Base-by-base conservation (phyloP, 2,888 invertebrate species). In the Lacanobia oleracea region DNA sequence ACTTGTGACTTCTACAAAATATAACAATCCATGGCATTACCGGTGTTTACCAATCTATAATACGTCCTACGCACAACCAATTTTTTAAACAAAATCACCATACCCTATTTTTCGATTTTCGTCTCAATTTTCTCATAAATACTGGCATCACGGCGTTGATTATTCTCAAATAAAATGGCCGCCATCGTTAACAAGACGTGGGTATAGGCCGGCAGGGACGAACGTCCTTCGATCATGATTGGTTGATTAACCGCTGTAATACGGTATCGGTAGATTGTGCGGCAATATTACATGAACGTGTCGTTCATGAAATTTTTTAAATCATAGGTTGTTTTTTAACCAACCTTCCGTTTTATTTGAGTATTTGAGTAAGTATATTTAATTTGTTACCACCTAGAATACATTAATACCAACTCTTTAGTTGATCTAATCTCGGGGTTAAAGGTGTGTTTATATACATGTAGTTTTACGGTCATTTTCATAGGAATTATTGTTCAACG, bases 211-310 rank as follows among this genome's bases (percentile, higher is more conserved):
- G 71, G 57, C 27, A 60, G 59, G 53, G 69, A 68, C 65, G 57
- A 62, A 66, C 61, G 74, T 57, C 75, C 85, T 84, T 82, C 77
- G 23, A 67, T 59, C 63, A 37, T 48, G 67, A 75, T 69, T 67
- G 72, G 67, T 66, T 75, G 48, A 72, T 70, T 75, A 66, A 37
- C 40, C 64, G 5, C 6, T 23, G 61, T 51, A n/a, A 51, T 51
- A 61, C 43, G 14, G 9, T 33, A 23, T 4, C 0, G 33, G 33
- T 33, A 33, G 33, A 33, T 33, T 33, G 33, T 33, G 33, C 33
- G 33, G 6, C 33, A 33, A 27, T 2, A 27, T 27, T 27, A 2
- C 27, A 27, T 27, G 27, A 27, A 27, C 27, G 27, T 27, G 27
- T 27, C 3, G 27, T 27, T 40, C 21, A 14, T 10, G 18, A 43